Evolutionary conservation across 1,140 invertebrate species (phyloP).

Genomic region (Anastatus disparis): DNA sequence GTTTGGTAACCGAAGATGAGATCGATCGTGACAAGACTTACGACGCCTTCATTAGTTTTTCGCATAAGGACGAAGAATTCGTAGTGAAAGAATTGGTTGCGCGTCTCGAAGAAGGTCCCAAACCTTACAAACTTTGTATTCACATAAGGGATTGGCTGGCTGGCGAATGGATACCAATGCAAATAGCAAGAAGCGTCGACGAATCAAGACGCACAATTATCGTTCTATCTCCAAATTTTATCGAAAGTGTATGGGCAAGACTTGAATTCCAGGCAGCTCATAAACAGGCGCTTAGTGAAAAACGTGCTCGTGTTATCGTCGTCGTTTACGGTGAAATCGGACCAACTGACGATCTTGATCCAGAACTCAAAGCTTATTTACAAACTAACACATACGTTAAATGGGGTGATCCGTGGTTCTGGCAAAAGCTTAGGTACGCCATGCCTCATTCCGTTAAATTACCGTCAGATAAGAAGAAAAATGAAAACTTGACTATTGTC

Average conservation of each 20-base stretch:
- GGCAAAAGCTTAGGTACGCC: constrained; percentile 41
- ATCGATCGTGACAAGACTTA: constrained; percentile 79
- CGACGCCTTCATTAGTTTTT: constrained; percentile 87
- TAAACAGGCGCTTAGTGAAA: constrained; percentile 75
- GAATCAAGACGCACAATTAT: constrained; percentile 81
- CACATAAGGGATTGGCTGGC: constrained; percentile 81
- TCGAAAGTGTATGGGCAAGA: constrained; percentile 82
- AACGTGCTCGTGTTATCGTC: constrained; percentile 76
- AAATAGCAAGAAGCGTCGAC: constrained; percentile 79
- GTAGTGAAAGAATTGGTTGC: constrained; percentile 74
- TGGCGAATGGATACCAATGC: constrained; percentile 77
- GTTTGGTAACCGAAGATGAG: constrained; percentile 74
- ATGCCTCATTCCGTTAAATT: constrained; percentile 19
- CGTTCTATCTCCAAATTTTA: constrained; percentile 79
- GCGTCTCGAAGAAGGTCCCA: constrained; percentile 69
- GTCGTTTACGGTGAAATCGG: constrained; percentile 78
- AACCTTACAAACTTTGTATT: constrained; percentile 74
- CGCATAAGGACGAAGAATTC: constrained; percentile 79
- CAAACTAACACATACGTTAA: constrained; percentile 84
- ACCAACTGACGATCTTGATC: constrained; percentile 71
- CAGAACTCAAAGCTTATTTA: constrained; percentile 78
- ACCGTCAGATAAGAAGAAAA: not conserved
- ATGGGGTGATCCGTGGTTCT: constrained; percentile 80
- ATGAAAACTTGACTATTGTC: not conserved
- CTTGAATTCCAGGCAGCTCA: constrained; percentile 83